Evolutionary conservation across 2,113 vertebrate genomes (phyloP).

Genomic region (Dipodomys merriami): DNA sequence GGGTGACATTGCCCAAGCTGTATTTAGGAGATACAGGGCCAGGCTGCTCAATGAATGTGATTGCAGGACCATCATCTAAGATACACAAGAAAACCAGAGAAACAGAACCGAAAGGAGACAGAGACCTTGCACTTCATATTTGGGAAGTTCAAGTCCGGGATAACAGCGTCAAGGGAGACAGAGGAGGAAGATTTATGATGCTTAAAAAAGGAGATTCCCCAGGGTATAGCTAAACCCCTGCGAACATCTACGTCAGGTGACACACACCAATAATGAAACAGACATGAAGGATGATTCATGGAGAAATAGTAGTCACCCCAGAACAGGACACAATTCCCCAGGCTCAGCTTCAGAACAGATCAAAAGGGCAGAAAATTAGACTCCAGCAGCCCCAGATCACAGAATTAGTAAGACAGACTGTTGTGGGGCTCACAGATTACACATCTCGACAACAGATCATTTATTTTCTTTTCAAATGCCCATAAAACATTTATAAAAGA

Average conservation of each 20-base stretch:
- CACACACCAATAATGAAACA: background rate
- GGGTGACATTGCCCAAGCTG: too few species aligned
- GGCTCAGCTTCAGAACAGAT: background rate
- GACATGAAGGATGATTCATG: background rate
- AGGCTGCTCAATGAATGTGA: too few species aligned
- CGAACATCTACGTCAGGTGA: background rate
- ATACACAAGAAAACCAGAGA: background rate
- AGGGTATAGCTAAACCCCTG: fast-evolving
- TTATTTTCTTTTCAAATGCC: conserved; percentile 47
- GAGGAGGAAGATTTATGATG: background rate
- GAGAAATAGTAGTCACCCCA: background rate
- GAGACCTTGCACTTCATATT: background rate
- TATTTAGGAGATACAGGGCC: background rate
- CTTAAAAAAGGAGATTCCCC: background rate
- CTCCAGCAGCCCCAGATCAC: background rate
- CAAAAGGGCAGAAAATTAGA: background rate
- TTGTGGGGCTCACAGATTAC: background rate
- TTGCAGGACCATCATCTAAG: too few species aligned
- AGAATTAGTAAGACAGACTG: background rate
- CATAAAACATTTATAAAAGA: conserved; percentile 48
- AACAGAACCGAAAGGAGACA: background rate
- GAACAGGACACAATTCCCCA: too few species aligned
- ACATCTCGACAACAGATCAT: background rate
- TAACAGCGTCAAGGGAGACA: background rate
- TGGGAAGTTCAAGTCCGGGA: background rate